A percentile compares a stretch with the other conserved stretches of the same genome.
Conservation (phyloP, 2,113 vertebrate genomes). For the Pandion haliaetus region DNA sequence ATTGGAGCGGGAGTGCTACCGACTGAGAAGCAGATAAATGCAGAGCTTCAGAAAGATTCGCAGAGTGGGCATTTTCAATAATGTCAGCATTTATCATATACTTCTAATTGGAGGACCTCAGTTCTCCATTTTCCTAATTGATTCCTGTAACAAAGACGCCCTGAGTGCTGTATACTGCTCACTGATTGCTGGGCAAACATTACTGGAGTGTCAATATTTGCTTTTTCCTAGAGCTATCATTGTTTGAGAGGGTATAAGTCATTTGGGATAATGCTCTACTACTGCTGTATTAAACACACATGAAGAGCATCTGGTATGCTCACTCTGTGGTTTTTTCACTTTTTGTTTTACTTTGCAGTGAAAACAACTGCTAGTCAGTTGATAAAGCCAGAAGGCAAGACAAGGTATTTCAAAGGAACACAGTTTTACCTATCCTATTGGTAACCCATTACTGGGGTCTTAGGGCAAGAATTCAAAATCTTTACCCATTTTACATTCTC, state of each 20-base stretch:
- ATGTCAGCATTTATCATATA: slow-evolving; percentile 49
- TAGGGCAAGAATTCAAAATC: not conserved
- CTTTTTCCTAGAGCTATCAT: slow-evolving; percentile 54
- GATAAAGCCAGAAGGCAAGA: not conserved
- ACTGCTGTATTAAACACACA: slow-evolving; percentile 30
- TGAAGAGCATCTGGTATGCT: not conserved
- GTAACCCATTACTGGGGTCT: not conserved
- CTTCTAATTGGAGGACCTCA: slow-evolving; percentile 59
- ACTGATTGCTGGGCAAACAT: slow-evolving; percentile 70
- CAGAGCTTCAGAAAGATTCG: slow-evolving; percentile 32
- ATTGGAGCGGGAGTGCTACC: not conserved
- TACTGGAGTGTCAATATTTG: slow-evolving; percentile 73
- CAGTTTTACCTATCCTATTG: not conserved
- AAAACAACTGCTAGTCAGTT: not conserved
- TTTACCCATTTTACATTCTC: not conserved
- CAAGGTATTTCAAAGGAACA: not conserved
- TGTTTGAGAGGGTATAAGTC: slow-evolving; percentile 47
- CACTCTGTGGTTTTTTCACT: not conserved
- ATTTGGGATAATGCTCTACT: slow-evolving; percentile 32
- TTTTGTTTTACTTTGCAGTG: not conserved
- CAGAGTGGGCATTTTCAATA: not conserved
- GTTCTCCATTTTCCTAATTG: slow-evolving; percentile 71
- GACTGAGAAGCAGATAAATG: not conserved
- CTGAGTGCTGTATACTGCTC: slow-evolving; percentile 47
- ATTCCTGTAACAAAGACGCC: slow-evolving; percentile 58